Conservation (phyloP, 2,797 vertebrate genomes). For the Megalops cyprinoides region DNA sequence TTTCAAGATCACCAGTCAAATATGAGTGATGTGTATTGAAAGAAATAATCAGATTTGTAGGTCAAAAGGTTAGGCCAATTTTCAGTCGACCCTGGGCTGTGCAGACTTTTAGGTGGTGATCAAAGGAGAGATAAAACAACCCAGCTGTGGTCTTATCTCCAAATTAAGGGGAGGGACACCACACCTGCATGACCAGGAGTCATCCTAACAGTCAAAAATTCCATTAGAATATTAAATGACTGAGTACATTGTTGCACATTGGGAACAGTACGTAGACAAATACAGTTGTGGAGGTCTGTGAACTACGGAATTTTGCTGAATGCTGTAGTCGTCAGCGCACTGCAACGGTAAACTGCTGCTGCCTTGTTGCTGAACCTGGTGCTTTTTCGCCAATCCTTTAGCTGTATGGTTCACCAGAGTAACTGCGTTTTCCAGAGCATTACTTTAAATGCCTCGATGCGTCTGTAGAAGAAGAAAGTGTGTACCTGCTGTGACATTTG, state of each 20-base stretch:
- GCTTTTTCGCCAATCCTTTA: neutral
- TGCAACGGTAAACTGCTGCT: neutral
- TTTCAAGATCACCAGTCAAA: no score
- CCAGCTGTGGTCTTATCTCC: neutral
- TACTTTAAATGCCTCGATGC: neutral
- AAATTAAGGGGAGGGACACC: neutral
- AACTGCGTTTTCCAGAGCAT: neutral
- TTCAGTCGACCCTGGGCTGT: conserved; percentile 39
- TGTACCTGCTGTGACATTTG: neutral
- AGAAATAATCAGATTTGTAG: neutral
- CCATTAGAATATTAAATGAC: neutral
- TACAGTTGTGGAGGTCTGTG: no score
- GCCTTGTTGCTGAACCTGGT: neutral
- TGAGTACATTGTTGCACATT: neutral
- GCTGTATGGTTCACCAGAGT: neutral
- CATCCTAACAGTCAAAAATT: neutral
- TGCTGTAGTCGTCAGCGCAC: neutral
- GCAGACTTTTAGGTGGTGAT: conserved; percentile 39
- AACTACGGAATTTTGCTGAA: neutral
- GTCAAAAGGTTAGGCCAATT: neutral
- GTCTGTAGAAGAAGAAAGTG: neutral
- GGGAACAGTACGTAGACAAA: no score
- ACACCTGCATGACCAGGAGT: neutral
- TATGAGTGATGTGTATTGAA: neutral
- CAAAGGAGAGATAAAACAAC: conserved; percentile 46